These are phyloP conservation scores for Diachrysia chrysitis DNA, from an alignment of 2,888 invertebrate species.

Conservation along the genomic window DNA sequence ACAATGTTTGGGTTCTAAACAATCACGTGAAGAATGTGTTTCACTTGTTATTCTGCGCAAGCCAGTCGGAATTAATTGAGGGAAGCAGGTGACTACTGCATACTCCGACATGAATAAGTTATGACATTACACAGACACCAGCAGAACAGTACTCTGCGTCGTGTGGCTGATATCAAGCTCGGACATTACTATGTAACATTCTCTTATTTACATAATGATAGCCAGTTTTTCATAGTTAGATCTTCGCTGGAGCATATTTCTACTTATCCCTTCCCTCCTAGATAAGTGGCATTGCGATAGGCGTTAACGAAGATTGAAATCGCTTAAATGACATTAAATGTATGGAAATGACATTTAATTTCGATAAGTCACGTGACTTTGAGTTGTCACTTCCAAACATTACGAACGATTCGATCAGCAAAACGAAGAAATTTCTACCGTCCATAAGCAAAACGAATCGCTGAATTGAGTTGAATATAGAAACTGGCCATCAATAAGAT, in stretches of 20 bases:
- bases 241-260: background rate
- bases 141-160: slow-evolving; percentile 10
- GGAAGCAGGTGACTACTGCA: slow-evolving; percentile 39
- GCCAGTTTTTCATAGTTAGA: background rate
- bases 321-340: no score
- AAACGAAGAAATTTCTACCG: no score
- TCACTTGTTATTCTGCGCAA: slow-evolving; percentile 41
- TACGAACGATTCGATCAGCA: no score
- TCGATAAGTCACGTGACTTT: no score
- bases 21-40: slow-evolving; percentile 24
- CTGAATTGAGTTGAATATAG: no score
- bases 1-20: slow-evolving; percentile 35
- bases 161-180: slow-evolving; percentile 17
- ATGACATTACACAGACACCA: slow-evolving; percentile 31
- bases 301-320: no score
- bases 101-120: slow-evolving; percentile 37
- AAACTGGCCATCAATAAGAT: no score
- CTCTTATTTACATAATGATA: background rate
- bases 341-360: no score
- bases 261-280: no score
- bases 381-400: no score
- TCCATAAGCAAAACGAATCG: no score
- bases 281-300: no score
- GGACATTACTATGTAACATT: background rate
- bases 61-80: slow-evolving; percentile 42